A percentile compares a stretch with the other conserved stretches of the same genome.
These are phyloP conservation scores for Coelinius sp. DNA, from an alignment of 2,888 invertebrate genomes.

Conservation along the genomic window DNA sequence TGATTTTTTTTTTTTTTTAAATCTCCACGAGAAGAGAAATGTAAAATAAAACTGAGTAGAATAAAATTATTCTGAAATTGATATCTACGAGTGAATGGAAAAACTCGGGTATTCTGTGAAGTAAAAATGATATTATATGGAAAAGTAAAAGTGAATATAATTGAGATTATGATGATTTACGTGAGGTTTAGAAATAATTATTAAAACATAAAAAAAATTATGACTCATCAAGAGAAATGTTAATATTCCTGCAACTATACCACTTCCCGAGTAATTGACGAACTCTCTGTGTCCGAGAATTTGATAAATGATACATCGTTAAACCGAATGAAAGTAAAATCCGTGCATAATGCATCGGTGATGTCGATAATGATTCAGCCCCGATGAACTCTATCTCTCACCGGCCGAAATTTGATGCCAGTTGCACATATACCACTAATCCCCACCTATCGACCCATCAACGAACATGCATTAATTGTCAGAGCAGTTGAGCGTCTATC, in stretches of 20 bases:
- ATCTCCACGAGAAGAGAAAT: not conserved
- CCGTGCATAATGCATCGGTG: conserved; percentile 1
- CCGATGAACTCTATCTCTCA: conserved; percentile 14
- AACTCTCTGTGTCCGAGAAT: not conserved
- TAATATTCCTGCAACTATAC: not conserved
- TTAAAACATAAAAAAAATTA: not conserved
- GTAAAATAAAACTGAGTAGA: not conserved
- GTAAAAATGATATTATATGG: not conserved
- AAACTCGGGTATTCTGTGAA: not conserved
- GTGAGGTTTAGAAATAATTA: not conserved
- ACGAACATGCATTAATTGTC: conserved; percentile 22
- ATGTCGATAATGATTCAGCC: conserved; percentile 17
- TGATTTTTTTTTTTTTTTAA: not conserved
- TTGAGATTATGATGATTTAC: not conserved
- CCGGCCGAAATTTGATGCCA: not conserved
- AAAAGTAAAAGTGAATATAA: not conserved
- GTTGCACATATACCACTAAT: conserved; percentile 12
- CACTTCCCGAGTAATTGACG: not conserved
- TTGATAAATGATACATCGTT: conserved; percentile 11
- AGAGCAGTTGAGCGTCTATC: conserved; percentile 8
- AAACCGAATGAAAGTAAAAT: conserved; percentile 15
- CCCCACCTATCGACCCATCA: not conserved
- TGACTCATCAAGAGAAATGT: conserved; percentile 5
- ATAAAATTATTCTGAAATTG: not conserved
- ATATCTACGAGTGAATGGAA: not conserved